phyloP scores from a whole-genome alignment of 2,113 vertebrate species.

The Odocoileus virginianus region DNA sequence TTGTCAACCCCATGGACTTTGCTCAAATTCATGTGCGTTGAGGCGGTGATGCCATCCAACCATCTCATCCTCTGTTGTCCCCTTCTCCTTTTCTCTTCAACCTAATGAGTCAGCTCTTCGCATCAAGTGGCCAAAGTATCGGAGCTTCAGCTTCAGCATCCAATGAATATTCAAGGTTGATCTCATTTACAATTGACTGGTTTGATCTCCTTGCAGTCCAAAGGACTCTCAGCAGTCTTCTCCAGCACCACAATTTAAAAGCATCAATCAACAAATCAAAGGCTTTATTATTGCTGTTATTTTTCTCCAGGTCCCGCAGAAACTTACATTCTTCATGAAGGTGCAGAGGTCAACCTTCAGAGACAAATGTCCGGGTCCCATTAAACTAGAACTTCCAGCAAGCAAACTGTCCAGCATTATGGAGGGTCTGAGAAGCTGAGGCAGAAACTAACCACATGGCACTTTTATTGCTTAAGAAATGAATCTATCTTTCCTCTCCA shows the following conservation, averaged over 20 bases:
- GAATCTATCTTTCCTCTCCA: background rate
- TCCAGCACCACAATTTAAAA: background rate
- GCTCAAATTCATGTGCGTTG: background rate
- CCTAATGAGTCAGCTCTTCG: background rate
- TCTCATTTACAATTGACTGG: background rate
- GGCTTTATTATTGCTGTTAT: background rate
- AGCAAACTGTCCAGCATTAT: conserved; percentile 63
- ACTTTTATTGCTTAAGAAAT: conserved; percentile 50
- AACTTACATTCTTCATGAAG: conserved; percentile 74
- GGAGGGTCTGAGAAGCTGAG: conserved; percentile 60
- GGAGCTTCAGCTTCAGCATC: background rate
- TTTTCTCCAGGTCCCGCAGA: conserved; percentile 52
- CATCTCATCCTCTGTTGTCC: background rate
- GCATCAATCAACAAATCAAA: background rate
- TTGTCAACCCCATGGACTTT: background rate
- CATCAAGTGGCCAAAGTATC: background rate
- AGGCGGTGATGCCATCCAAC: background rate
- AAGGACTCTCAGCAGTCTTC: background rate
- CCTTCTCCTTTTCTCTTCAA: background rate
- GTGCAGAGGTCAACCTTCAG: conserved; percentile 66
- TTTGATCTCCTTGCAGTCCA: background rate
- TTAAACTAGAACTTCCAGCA: conserved; percentile 67
- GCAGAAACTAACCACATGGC: conserved; percentile 62
- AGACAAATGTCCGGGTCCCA: conserved; percentile 60
- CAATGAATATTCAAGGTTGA: background rate